A percentile compares a stretch with the other conserved stretches of the same genome.
Evolutionary conservation across 2,113 vertebrate genomes (phyloP).

Genomic region (Mastomys coucha): DNA sequence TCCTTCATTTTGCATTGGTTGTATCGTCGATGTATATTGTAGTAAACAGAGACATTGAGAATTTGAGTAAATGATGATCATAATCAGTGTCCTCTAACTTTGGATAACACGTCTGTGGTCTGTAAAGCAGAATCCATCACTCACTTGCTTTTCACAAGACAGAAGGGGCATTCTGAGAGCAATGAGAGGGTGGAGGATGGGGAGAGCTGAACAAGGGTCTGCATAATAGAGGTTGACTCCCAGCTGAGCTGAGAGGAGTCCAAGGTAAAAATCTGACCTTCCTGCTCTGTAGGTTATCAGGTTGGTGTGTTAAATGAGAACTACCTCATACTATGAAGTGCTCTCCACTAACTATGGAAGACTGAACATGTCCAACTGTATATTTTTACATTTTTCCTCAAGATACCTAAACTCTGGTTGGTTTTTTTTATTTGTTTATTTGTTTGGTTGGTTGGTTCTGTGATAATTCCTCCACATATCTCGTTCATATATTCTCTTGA

Average conservation of each 20-base stretch:
- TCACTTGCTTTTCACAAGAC: neutral
- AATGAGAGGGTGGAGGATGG: neutral
- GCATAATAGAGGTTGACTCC: neutral
- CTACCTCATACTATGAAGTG: neutral
- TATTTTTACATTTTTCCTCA: constrained; percentile 10
- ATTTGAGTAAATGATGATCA: neutral
- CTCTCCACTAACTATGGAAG: neutral
- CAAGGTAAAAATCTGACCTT: neutral
- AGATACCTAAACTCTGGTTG: neutral
- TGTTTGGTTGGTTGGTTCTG: too few relatives aligned
- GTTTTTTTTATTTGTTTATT: neutral
- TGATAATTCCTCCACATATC: neutral
- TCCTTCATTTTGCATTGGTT: neutral
- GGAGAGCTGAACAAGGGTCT: neutral
- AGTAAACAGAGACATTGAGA: neutral
- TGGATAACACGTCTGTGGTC: neutral
- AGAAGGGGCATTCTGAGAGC: neutral
- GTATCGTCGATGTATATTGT: neutral
- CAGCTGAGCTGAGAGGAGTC: neutral
- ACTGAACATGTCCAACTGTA: neutral
- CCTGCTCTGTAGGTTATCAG: neutral
- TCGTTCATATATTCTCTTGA: neutral
- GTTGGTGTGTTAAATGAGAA: neutral
- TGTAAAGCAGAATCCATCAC: neutral
- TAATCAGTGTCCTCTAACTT: neutral